These are phyloP conservation scores for Drosophila mercatorum DNA, from an alignment of 2,888 invertebrate genomes.

Conservation along the genomic window DNA sequence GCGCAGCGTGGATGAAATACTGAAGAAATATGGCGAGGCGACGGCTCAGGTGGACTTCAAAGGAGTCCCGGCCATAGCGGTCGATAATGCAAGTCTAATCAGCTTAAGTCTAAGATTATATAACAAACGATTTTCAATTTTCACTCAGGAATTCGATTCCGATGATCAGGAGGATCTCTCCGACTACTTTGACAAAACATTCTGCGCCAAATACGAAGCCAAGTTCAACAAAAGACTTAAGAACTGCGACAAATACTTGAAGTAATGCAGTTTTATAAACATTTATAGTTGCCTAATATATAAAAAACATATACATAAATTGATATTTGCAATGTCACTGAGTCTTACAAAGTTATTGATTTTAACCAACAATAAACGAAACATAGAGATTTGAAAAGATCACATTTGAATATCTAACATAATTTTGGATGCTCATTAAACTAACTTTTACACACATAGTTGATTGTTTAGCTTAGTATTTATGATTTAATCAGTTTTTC, in stretches of 20 bases:
- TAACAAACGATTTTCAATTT: not conserved
- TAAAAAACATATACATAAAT: not conserved
- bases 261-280: not conserved
- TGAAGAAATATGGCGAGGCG: conserved; percentile 74
- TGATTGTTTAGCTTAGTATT: not conserved
- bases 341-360: not conserved
- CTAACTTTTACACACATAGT: conserved; percentile 1
- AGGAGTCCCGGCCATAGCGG: conserved; percentile 80
- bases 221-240: conserved; percentile 50
- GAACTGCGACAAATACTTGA: conserved; percentile 19
- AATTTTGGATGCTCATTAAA: not conserved
- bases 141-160: conserved; percentile 30
- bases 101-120: not conserved
- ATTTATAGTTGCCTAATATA: conserved; percentile 1
- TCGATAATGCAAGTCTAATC: conserved; percentile 76
- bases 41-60: conserved; percentile 68
- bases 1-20: conserved; percentile 69
- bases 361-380: not conserved
- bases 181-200: conserved; percentile 41
- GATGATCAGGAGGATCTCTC: conserved; percentile 30
- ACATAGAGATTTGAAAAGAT: conserved; percentile 9
- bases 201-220: conserved; percentile 47
- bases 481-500: conserved; percentile 20
- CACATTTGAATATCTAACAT: conserved; percentile 3
- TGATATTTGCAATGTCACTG: conserved; percentile 3